Evolutionary conservation across 2,888 invertebrate species (phyloP).

Genomic region (Odontocerum albicorne): DNA sequence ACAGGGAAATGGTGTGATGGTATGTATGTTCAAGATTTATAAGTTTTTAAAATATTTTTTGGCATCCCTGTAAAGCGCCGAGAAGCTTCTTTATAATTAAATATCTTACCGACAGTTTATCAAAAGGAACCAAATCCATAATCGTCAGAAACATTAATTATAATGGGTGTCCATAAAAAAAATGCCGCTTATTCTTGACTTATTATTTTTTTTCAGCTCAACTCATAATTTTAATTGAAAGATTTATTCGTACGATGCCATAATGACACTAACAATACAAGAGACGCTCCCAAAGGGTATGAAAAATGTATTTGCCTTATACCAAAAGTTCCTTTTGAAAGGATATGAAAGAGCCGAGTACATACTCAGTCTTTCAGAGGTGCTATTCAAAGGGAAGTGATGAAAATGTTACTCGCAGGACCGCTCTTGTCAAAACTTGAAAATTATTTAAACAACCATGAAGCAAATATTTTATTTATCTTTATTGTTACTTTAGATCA

Average conservation of each 20-base stretch:
- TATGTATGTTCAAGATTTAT: no score
- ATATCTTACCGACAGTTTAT: not conserved
- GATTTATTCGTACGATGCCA: constrained; percentile 12
- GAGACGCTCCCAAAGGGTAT: constrained; percentile 19
- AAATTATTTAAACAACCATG: no score
- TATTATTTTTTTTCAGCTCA: constrained; percentile 4
- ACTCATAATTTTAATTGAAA: constrained; percentile 19
- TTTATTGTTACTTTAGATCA: no score
- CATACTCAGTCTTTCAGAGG: constrained; percentile 11
- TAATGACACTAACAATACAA: constrained; percentile 13
- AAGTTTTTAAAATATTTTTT: no score
- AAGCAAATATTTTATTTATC: no score
- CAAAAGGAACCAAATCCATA: not conserved
- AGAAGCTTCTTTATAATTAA: no score
- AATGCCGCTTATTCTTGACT: not conserved
- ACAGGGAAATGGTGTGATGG: no score
- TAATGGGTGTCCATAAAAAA: not conserved
- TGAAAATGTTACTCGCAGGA: constrained; percentile 2
- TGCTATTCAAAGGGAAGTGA: constrained; percentile 1
- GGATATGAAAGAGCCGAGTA: constrained; percentile 6
- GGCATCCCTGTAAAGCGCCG: no score
- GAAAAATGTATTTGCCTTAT: constrained; percentile 26
- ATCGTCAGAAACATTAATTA: not conserved
- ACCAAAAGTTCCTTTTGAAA: constrained; percentile 7
- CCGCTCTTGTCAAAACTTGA: no score